phyloP scores from a whole-genome alignment of 1,140 invertebrate genomes.

The Ceratina calcarata region DNA sequence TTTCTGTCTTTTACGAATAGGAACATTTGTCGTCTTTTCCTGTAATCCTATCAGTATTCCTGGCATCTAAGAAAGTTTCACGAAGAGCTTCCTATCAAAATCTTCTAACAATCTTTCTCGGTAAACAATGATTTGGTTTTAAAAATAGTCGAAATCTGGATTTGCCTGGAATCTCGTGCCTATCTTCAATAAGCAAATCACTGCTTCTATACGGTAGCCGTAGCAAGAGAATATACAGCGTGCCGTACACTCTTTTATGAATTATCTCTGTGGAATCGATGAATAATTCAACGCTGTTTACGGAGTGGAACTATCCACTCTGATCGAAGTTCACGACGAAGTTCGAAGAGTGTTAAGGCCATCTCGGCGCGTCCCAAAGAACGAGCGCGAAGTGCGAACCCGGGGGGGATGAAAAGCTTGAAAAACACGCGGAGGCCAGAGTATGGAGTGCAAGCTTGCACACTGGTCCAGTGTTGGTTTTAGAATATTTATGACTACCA shows the following conservation, averaged over 20 bases:
- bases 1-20: not conserved
- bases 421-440: slow-evolving; percentile 35
- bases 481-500: slow-evolving; percentile 66
- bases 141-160: no score
- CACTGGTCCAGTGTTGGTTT: slow-evolving; percentile 24
- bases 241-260: slow-evolving; percentile 49
- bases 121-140: no score
- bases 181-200: no score
- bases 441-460: not conserved
- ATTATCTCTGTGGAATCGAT: slow-evolving; percentile 56
- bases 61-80: no score
- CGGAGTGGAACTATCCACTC: slow-evolving; percentile 52
- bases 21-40: not conserved
- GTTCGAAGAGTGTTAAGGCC: slow-evolving; percentile 44
- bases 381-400: slow-evolving; percentile 10
- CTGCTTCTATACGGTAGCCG: no score
- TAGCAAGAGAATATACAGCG: slow-evolving; percentile 3
- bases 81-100: no score
- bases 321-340: slow-evolving; percentile 32
- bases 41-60: no score
- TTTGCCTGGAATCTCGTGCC: no score
- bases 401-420: slow-evolving; percentile 49
- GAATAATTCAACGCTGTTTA: slow-evolving; percentile 69
- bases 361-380: slow-evolving; percentile 5
- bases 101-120: not conserved